Conservation (phyloP, 2,888 invertebrate species). For the Congeria kusceri region DNA sequence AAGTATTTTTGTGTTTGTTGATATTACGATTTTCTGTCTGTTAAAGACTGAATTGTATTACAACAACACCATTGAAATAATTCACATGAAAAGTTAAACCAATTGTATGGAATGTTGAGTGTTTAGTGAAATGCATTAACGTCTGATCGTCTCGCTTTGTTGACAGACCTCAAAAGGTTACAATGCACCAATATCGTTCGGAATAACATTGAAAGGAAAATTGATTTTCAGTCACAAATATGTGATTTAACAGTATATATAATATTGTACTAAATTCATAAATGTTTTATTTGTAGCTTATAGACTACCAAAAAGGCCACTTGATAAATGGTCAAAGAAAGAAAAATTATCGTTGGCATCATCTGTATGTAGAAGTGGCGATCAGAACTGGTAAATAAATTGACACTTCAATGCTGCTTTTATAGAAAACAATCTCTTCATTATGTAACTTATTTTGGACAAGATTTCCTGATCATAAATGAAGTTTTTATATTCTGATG, state of each 20-base stretch:
- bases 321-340: constrained; percentile 94
- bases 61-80: neutral
- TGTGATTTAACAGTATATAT: too few species aligned
- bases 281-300: constrained; percentile 41
- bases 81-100: neutral
- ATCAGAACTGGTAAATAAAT: constrained; percentile 91
- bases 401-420: too few species aligned
- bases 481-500: too few species aligned
- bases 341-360: constrained; percentile 95
- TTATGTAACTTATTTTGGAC: too few species aligned
- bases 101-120: neutral
- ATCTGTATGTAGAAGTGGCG: constrained; percentile 93
- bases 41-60: neutral
- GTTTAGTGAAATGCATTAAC: neutral
- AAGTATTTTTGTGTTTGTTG: neutral
- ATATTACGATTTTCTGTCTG: neutral
- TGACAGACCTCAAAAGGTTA: too few species aligned
- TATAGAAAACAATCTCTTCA: too few species aligned
- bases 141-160: neutral
- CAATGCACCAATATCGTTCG: too few species aligned
- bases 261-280: too few species aligned
- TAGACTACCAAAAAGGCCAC: constrained; percentile 84
- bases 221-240: too few species aligned
- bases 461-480: too few species aligned
- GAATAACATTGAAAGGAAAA: too few species aligned